Percentiles rank a stretch among this genome's conserved stretches.
These are phyloP conservation scores for Bimastos eiseni DNA, from an alignment of 2,888 invertebrate species.

Conservation along the genomic window DNA sequence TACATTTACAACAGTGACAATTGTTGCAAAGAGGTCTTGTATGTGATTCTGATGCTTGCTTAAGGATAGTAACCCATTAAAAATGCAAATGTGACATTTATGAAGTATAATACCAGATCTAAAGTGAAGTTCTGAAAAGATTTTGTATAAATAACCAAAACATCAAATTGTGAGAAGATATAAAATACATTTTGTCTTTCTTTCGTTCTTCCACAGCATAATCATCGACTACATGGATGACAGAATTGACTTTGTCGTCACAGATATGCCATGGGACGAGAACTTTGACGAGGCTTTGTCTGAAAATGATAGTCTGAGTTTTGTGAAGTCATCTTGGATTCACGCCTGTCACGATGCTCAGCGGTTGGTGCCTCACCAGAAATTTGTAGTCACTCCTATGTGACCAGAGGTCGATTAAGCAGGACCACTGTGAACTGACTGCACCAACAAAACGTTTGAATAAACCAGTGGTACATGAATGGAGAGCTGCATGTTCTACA, in stretches of 20 bases:
- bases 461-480: neutral
- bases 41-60: no score
- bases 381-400: conserved; percentile 36
- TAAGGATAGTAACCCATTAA: no score
- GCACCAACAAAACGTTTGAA: neutral
- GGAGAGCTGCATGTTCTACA: neutral
- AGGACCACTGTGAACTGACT: neutral
- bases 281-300: conserved; percentile 63
- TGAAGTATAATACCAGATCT: no score
- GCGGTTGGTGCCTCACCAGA: conserved; percentile 38
- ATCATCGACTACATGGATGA: conserved; percentile 60
- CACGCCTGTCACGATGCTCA: conserved; percentile 67
- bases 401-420: conserved; percentile 19
- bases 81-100: no score
- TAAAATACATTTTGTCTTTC: neutral
- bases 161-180: neutral
- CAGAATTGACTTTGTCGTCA: conserved; percentile 61
- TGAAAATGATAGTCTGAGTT: conserved; percentile 57
- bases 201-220: neutral
- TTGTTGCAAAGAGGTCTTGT: no score
- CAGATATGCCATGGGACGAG: conserved; percentile 60
- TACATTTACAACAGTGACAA: no score
- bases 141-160: neutral
- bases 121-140: neutral
- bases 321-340: conserved; percentile 69